Conservation (phyloP, 1,140 invertebrate species). For the Calephelis virginiensis region DNA sequence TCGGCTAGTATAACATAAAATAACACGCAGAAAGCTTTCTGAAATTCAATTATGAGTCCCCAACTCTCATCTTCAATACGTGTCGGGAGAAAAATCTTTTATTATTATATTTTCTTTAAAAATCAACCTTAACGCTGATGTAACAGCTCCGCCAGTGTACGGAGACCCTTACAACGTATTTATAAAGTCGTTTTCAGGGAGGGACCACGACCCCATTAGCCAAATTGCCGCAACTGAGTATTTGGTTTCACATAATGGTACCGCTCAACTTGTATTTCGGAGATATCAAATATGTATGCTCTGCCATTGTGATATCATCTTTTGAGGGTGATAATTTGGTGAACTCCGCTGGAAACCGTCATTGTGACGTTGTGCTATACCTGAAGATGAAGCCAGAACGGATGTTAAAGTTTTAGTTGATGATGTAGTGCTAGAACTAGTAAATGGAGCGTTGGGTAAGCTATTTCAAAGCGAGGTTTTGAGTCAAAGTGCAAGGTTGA, state of each 20-base stretch:
- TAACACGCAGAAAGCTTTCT: neutral
- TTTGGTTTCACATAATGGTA: constrained; percentile 19
- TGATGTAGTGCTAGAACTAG: too few relatives aligned
- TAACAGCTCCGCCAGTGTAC: neutral
- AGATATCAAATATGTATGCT: constrained; percentile 6
- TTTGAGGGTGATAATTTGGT: too few relatives aligned
- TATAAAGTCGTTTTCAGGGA: constrained; percentile 25
- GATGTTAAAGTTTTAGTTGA: too few relatives aligned
- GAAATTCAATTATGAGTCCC: neutral
- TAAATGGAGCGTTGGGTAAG: too few relatives aligned
- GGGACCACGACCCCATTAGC: constrained; percentile 35
- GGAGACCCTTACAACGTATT: constrained; percentile 7
- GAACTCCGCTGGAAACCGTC: too few relatives aligned
- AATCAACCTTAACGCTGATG: neutral
- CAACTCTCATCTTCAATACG: constrained; percentile 1
- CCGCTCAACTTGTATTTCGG: neutral
- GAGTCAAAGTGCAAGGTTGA: too few relatives aligned
- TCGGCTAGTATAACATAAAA: neutral
- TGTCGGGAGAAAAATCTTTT: neutral
- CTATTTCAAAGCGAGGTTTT: too few relatives aligned
- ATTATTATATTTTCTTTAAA: neutral
- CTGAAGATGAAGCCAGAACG: too few relatives aligned
- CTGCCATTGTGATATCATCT: constrained; percentile 3
- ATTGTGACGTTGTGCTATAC: too few relatives aligned
- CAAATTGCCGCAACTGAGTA: constrained; percentile 32